Evolutionary conservation across 2,888 invertebrate species (phyloP).

Genomic region (Periphyllus acericola): DNA sequence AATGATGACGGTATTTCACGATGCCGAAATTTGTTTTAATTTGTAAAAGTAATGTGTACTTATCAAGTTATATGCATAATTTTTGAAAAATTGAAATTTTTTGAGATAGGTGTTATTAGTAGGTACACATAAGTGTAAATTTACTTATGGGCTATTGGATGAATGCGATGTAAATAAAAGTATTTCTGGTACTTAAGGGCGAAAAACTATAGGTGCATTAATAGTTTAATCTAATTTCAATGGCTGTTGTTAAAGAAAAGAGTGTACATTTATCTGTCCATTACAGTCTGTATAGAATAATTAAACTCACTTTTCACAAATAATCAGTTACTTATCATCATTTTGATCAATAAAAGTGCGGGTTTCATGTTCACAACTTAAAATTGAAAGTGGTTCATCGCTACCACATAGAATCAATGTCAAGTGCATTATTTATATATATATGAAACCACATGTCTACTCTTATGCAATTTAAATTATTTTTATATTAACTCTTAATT

Average conservation of each 20-base stretch:
- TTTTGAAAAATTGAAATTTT: not conserved
- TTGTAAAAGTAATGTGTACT: not conserved
- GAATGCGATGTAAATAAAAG: not conserved
- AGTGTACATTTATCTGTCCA: not conserved
- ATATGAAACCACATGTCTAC: no score
- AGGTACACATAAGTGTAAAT: not conserved
- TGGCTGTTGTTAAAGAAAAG: not conserved
- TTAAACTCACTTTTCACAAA: not conserved
- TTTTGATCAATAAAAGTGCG: slow-evolving; percentile 38
- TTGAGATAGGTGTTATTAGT: no score
- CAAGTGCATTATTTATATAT: not conserved
- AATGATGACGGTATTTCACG: not conserved
- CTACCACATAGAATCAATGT: not conserved
- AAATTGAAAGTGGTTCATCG: slow-evolving; percentile 35
- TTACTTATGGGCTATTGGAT: not conserved
- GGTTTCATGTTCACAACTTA: not conserved
- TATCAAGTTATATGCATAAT: no score
- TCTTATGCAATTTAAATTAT: not conserved
- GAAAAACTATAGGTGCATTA: not conserved
- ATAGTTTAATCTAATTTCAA: not conserved
- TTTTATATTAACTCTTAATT: not conserved
- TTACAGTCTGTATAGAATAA: not conserved
- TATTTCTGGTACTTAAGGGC: not conserved
- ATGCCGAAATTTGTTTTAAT: not conserved
- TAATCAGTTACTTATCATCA: slow-evolving; percentile 23